Conservation (phyloP, 1,140 invertebrate genomes). For the Tribolium castaneum region DNA sequence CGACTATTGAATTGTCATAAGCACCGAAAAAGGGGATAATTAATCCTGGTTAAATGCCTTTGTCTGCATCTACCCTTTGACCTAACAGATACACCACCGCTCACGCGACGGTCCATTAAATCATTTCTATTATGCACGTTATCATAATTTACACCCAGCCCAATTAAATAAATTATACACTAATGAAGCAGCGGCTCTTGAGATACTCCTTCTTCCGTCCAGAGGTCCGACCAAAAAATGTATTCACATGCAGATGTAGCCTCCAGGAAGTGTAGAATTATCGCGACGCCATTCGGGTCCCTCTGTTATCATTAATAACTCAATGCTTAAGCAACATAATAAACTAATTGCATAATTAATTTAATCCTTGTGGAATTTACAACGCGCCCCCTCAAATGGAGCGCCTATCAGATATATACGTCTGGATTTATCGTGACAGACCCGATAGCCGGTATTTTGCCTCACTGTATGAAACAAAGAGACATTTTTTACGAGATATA, state of each 20-base stretch:
- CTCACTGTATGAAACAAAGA: slow-evolving; percentile 33
- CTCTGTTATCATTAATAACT: not conserved
- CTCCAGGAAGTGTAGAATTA: not conserved
- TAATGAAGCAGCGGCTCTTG: not conserved
- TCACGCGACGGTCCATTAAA: slow-evolving; percentile 17
- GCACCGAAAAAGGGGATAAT: slow-evolving; percentile 27
- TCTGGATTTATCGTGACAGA: not conserved
- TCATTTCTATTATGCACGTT: slow-evolving; percentile 16
- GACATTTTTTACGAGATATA: slow-evolving; percentile 39
- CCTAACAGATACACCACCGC: slow-evolving; percentile 4
- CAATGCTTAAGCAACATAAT: slow-evolving; percentile 7
- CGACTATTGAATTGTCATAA: slow-evolving; percentile 32
- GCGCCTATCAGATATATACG: not conserved
- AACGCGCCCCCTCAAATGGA: not conserved
- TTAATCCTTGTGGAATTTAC: slow-evolving; percentile 7
- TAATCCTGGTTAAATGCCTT: slow-evolving; percentile 18
- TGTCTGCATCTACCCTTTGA: slow-evolving; percentile 7
- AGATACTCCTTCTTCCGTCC: not conserved
- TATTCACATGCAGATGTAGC: not conserved
- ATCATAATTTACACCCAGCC: slow-evolving; percentile 6
- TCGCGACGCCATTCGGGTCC: not conserved
- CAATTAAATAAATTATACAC: slow-evolving; percentile 25
- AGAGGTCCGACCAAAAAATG: not conserved
- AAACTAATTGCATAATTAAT: slow-evolving; percentile 14
- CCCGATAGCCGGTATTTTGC: not conserved